Evolutionary conservation across 2,888 invertebrate species (phyloP).

Genomic region (Amphimallon solstitiale): DNA sequence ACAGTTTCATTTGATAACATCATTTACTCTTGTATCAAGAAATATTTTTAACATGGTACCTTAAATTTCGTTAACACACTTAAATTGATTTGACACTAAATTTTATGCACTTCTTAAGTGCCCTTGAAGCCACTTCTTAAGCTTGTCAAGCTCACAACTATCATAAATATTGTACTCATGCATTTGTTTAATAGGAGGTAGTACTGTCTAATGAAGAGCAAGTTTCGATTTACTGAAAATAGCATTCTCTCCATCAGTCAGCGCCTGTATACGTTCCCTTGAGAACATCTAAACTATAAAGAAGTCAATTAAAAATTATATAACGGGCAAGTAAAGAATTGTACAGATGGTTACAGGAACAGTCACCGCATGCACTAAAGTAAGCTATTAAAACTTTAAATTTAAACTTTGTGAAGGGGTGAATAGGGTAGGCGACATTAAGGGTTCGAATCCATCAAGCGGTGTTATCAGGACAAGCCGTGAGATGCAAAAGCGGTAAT

Average conservation of each 20-base stretch:
- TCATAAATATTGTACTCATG: slow-evolving; percentile 17
- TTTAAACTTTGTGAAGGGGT: slow-evolving; percentile 43
- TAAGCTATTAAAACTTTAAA: slow-evolving; percentile 52
- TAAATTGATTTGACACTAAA: too few relatives aligned
- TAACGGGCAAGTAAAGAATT: slow-evolving; percentile 21
- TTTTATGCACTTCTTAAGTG: too few relatives aligned
- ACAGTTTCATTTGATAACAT: too few relatives aligned
- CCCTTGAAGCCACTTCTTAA: too few relatives aligned
- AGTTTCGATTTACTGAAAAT: slow-evolving; percentile 10
- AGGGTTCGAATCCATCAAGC: slow-evolving; percentile 52
- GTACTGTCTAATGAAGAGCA: too few relatives aligned
- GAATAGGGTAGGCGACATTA: slow-evolving; percentile 18
- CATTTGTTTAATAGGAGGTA: too few relatives aligned
- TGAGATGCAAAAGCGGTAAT: slow-evolving; percentile 51
- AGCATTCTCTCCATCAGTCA: slow-evolving; percentile 20
- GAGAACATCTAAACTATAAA: slow-evolving; percentile 6
- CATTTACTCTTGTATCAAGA: too few relatives aligned
- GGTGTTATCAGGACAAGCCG: slow-evolving; percentile 47
- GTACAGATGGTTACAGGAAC: slow-evolving; percentile 10
- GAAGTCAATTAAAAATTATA: slow-evolving; percentile 29
- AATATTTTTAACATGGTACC: too few relatives aligned
- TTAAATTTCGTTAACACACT: too few relatives aligned
- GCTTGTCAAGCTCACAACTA: background rate
- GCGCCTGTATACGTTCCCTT: slow-evolving; percentile 6
- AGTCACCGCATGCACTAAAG: slow-evolving; percentile 45